Evolutionary conservation across 2,113 vertebrate species (phyloP).

Genomic region (Nerophis lumbriciformis): DNA sequence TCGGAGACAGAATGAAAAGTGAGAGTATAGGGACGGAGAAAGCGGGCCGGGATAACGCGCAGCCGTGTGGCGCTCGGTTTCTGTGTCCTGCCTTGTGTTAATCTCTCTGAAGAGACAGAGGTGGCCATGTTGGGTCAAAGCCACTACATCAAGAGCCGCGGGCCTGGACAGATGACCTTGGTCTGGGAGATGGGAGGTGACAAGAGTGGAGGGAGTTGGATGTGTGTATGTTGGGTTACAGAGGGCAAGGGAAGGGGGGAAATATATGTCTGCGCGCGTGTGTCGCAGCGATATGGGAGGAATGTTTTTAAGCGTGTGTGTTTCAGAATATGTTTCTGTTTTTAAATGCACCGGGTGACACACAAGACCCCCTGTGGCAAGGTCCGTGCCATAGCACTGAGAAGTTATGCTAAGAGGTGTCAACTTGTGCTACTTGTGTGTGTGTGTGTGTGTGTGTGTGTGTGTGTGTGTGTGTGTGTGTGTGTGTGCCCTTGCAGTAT

Average conservation of each 20-base stretch:
- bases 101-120: constrained; percentile 71
- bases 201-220: constrained; percentile 68
- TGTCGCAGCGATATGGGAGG: constrained; percentile 50
- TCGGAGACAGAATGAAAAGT: constrained; percentile 63
- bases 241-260: constrained; percentile 63
- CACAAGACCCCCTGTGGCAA: constrained; percentile 55
- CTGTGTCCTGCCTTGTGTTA: constrained; percentile 68
- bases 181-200: constrained; percentile 72
- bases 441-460: constrained; percentile 14
- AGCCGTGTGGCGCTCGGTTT: constrained; percentile 54
- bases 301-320: constrained; percentile 43
- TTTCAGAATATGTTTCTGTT: constrained; percentile 51
- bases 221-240: constrained; percentile 62
- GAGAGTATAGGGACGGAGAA: constrained; percentile 52
- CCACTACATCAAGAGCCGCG: constrained; percentile 66
- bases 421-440: constrained; percentile 27
- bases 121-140: constrained; percentile 71
- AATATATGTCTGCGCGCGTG: constrained; percentile 39
- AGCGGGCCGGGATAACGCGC: constrained; percentile 55
- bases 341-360: constrained; percentile 55
- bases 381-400: constrained; percentile 43
- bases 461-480: constrained; percentile 40
- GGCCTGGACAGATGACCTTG: constrained; percentile 73
- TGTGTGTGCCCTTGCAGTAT: constrained; percentile 77
- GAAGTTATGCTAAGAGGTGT: constrained; percentile 61